These are phyloP conservation scores for Rattus rattus DNA, from an alignment of 2,113 vertebrate species.

Conservation along the genomic window DNA sequence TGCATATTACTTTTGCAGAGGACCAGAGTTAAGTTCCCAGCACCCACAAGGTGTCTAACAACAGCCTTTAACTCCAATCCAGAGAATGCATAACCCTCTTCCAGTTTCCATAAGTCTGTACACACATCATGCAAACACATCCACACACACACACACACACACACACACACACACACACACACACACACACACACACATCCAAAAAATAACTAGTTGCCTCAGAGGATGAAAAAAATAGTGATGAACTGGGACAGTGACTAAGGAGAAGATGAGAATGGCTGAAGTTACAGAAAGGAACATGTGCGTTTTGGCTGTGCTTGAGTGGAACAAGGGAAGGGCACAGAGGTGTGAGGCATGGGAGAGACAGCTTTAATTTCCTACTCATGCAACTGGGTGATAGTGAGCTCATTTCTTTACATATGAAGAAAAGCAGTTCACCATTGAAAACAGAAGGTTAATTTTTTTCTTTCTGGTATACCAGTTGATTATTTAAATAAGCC, in stretches of 20 bases:
- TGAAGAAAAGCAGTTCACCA: neutral
- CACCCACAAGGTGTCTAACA: neutral
- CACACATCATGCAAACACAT: neutral
- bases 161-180: neutral
- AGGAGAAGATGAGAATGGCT: neutral
- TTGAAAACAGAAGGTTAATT: neutral
- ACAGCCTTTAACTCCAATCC: neutral
- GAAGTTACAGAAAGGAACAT: neutral
- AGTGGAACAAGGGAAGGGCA: neutral
- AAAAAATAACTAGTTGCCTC: neutral
- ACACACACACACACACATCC: neutral
- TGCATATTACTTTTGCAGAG: neutral
- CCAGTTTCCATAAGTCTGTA: no score
- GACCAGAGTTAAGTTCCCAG: neutral
- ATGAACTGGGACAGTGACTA: neutral
- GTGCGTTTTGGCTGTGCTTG: no score
- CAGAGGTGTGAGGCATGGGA: fast-evolving
- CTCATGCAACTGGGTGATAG: neutral
- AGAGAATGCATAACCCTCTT: neutral
- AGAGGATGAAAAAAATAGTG: neutral
- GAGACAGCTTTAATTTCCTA: neutral
- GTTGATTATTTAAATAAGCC: neutral
- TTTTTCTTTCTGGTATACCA: neutral
- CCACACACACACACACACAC: neutral
- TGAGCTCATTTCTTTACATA: neutral